Evolutionary conservation across 2,797 vertebrate species (phyloP).

Genomic region (Sebastes steindachneri): DNA sequence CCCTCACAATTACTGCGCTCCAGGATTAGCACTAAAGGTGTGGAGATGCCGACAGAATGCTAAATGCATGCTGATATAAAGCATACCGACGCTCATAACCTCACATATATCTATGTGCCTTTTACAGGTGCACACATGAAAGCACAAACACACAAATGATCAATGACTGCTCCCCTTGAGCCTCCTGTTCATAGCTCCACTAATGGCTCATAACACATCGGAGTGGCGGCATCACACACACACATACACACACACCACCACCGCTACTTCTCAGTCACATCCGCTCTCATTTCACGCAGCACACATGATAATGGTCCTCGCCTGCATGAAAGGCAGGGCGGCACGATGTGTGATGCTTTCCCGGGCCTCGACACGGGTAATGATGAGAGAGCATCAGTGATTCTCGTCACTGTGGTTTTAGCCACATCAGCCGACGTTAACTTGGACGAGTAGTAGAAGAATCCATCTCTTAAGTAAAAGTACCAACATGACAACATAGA

Average conservation of each 20-base stretch:
- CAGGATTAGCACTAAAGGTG: constrained; percentile 55
- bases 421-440: background rate
- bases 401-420: constrained; percentile 15
- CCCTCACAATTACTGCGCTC: constrained; percentile 46
- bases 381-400: constrained; percentile 42
- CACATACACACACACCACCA: too few relatives aligned
- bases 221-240: constrained; percentile 23
- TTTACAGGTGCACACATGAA: constrained; percentile 19
- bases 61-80: constrained; percentile 5
- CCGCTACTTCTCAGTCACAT: constrained; percentile 27
- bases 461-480: background rate
- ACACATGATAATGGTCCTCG: constrained; percentile 27
- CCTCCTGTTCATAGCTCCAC: constrained; percentile 5
- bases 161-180: constrained; percentile 14
- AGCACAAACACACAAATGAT: constrained; percentile 25
- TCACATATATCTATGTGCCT: background rate
- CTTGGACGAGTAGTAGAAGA: background rate
- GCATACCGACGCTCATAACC: background rate
- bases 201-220: constrained; percentile 57
- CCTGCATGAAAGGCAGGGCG: constrained; percentile 7
- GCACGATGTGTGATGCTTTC: background rate
- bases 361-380: constrained; percentile 1
- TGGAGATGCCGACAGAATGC: constrained; percentile 40
- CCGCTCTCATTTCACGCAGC: constrained; percentile 19
- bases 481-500: background rate